These are phyloP conservation scores for Acanthurus leucopareius DNA, from an alignment of 2,797 vertebrate genomes.

Conservation along the genomic window DNA sequence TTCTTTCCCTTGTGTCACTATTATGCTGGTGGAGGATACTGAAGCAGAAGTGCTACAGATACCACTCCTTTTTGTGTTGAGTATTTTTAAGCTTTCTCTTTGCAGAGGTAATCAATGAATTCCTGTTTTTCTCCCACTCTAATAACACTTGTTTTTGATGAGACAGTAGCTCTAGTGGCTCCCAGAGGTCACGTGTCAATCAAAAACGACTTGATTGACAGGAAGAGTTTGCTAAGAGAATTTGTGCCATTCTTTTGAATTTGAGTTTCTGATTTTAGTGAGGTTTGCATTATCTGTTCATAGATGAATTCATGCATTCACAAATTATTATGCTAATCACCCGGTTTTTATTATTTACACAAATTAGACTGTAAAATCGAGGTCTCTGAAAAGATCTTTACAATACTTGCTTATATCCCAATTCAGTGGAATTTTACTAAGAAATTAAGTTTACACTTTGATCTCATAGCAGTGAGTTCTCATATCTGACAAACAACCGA, in stretches of 20 bases:
- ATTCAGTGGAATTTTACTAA: no score
- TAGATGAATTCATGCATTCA: no score
- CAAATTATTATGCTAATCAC: no score
- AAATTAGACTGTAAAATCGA: no score
- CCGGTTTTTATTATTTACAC: no score
- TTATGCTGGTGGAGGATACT: background rate
- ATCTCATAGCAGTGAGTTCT: no score
- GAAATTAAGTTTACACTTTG: no score
- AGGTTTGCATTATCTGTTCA: background rate
- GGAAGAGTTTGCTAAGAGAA: no score
- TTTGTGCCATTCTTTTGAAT: background rate
- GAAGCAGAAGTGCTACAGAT: background rate
- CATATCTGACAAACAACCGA: no score
- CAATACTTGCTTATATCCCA: no score
- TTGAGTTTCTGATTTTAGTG: background rate
- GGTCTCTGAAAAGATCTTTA: no score
- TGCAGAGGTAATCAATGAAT: background rate
- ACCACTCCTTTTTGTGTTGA: background rate
- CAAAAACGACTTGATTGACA: background rate
- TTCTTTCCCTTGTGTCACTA: background rate
- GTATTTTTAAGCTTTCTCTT: background rate
- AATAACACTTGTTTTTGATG: background rate
- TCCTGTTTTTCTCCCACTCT: background rate
- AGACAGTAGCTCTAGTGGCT: background rate
- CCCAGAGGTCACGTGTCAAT: conserved; percentile 2